Conservation (phyloP, 2,888 invertebrate species). For the Dastarcus helophoroides region DNA sequence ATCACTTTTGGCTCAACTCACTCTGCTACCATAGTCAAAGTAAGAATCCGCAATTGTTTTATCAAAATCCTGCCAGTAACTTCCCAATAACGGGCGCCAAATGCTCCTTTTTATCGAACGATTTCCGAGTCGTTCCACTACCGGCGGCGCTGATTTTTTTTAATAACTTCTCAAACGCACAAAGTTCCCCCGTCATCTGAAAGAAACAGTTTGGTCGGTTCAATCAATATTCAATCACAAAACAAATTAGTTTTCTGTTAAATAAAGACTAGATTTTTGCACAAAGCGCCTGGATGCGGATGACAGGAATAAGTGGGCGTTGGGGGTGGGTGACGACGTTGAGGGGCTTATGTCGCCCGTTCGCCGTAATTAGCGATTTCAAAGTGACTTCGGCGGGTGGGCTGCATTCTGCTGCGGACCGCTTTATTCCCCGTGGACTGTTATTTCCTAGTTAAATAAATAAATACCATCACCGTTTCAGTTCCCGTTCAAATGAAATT, state of each 20-base stretch:
- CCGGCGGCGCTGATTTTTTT: conserved; percentile 13
- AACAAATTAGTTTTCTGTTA: conserved; percentile 29
- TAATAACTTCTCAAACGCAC: conserved; percentile 11
- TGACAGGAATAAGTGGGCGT: conserved; percentile 13
- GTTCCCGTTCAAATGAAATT: no score
- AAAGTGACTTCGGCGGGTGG: conserved; percentile 20
- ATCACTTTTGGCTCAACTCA: no score
- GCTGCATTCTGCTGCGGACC: conserved; percentile 8
- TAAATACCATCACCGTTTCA: no score
- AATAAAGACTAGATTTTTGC: conserved; percentile 20
- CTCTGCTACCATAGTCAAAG: no score
- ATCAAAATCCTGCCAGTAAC: no score
- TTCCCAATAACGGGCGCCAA: no score
- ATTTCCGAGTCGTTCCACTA: no score
- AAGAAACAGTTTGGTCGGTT: conserved; percentile 12
- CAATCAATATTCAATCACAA: conserved; percentile 29
- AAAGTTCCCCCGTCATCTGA: conserved; percentile 11
- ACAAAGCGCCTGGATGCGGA: conserved; percentile 18
- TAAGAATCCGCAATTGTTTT: no score
- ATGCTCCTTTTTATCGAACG: no score
- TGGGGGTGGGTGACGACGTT: not conserved
- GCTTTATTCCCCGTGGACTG: no score
- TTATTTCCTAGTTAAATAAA: no score
- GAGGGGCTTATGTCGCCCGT: conserved; percentile 1
- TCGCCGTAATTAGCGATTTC: conserved; percentile 22